Evolutionary conservation across 2,888 invertebrate genomes (phyloP).

Genomic region (Phytoseiulus persimilis): DNA sequence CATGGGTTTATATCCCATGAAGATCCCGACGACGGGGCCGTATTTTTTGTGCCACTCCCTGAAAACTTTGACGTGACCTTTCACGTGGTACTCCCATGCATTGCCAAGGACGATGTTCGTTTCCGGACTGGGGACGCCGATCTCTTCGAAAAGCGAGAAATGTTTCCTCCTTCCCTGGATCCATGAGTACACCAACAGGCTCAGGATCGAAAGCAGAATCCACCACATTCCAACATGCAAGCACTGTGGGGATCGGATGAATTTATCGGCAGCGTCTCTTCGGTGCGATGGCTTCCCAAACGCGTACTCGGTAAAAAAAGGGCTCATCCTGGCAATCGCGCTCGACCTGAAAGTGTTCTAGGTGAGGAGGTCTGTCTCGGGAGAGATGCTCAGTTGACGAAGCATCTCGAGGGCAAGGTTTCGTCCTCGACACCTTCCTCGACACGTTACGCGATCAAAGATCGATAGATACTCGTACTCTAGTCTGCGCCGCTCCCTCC

Average conservation of each 20-base stretch:
- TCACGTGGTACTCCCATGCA: neutral
- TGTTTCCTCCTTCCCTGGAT: neutral
- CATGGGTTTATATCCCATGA: neutral
- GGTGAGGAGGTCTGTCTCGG: neutral
- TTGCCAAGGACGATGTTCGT: neutral
- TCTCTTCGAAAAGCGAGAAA: neutral
- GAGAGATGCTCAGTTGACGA: neutral
- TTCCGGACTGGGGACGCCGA: neutral
- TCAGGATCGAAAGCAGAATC: neutral
- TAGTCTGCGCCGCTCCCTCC: too few species aligned
- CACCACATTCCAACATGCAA: neutral
- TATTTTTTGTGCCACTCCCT: neutral
- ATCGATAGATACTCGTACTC: too few species aligned
- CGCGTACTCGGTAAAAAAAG: too few species aligned
- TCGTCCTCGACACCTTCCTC: too few species aligned
- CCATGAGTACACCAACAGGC: neutral
- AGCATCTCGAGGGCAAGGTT: too few species aligned
- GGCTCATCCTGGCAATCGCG: too few species aligned
- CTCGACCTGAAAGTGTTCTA: neutral
- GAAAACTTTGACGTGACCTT: slow-evolving; percentile 8
- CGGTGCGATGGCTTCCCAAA: too few species aligned
- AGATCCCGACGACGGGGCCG: neutral
- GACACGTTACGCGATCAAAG: too few species aligned
- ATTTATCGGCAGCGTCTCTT: neutral
- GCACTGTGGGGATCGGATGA: too few species aligned